These are phyloP conservation scores for Cephalopachus bancanus DNA, from an alignment of 2,797 vertebrate genomes.

Conservation along the genomic window DNA sequence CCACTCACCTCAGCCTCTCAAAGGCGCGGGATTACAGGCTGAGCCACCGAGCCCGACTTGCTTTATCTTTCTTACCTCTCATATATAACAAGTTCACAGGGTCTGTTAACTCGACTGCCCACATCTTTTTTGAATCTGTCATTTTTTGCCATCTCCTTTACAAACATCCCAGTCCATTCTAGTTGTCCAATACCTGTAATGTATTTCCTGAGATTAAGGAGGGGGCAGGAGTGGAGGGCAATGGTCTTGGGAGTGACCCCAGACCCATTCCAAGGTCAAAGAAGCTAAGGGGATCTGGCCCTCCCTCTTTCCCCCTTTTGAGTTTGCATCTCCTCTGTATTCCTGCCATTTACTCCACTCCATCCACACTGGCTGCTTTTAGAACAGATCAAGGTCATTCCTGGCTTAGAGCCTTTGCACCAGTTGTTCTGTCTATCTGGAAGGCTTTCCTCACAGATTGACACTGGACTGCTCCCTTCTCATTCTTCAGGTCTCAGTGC, in stretches of 20 bases:
- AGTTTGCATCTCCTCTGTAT: neutral
- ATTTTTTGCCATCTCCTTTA: neutral
- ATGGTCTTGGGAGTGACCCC: neutral
- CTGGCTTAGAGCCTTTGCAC: neutral
- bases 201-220: neutral
- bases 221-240: neutral
- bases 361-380: conserved; percentile 44
- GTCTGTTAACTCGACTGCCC: neutral
- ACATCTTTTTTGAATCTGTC: neutral
- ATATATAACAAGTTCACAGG: neutral
- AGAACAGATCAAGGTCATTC: conserved; percentile 57
- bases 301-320: neutral
- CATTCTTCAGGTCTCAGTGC: conserved; percentile 1
- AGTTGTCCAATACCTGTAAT: neutral
- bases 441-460: neutral
- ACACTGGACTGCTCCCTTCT: neutral
- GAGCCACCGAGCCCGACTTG: neutral
- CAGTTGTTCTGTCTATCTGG: neutral
- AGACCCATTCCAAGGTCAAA: neutral
- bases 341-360: neutral
- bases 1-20: no score
- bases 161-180: neutral
- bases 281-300: fast-evolving
- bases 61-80: neutral
- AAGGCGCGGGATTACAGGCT: no score